Evolutionary conservation across 2,888 invertebrate genomes (phyloP), one percentile per base, ranked within the genome.

Genomic region (Habrosyne pyritoides): DNA sequence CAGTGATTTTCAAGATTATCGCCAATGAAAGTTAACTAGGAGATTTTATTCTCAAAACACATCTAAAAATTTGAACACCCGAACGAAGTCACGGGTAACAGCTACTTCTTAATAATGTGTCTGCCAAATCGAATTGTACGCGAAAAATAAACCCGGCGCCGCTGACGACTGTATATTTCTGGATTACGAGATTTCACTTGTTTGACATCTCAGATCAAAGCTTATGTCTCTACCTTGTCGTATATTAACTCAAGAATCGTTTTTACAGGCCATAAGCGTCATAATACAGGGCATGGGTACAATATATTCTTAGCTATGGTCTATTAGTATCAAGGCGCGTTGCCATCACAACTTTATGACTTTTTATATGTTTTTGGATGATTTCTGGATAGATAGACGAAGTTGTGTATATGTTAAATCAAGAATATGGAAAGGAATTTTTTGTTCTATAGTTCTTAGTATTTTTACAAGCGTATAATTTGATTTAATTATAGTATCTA

Each of bases 121-220:
- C 69, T 76, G 81, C 79, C 77, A 80, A 80, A 74, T 71, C 54
- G 65, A 61, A 68, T 54, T 52, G 60, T 65, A 66, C 58, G 68
- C 61, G 63, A 21, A 28, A 50, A 69, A 73, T 70, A 71, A 67
- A 58, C 56, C 24, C 69, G 59, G 70, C 72, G 70, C 72, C 72
- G 68, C 47, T 70, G 67, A 64, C 61, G 63, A 75, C 74, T 22
- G 52, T 55, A 63, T 81, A 81, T 77, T 81, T 73, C 56, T 58
- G 67, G 71, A 67, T 57, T 61, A 56, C 61, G 60, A 42, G 59
- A 18, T 42, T 66, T 68, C 52, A 47, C 47, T 61, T 66, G 70
- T 73, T 77, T 77, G 77, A 77, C 79, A 75, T 56, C 55, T 60
- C 10, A 58, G 68, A 75, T 78, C 72, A 71, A 67, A 70, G 57